Evolutionary conservation across 2,888 invertebrate genomes (phyloP).

Genomic region (Morinoia aosen): DNA sequence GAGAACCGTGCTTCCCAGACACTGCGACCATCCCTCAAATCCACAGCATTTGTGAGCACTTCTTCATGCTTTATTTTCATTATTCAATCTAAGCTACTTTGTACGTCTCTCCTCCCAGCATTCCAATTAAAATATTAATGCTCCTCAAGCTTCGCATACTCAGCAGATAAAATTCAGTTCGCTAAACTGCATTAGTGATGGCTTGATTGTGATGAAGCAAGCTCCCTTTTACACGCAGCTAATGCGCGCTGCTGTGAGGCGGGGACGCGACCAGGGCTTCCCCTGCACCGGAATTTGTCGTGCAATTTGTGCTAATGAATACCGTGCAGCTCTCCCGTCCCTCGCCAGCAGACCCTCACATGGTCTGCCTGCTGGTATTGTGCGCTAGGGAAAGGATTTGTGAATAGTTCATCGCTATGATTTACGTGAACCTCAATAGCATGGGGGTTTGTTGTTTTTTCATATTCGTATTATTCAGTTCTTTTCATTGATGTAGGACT

Average conservation of each 20-base stretch:
- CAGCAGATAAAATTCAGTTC: background rate
- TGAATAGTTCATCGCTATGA: background rate
- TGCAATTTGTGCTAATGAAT: background rate
- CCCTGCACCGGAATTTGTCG: background rate
- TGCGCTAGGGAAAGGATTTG: background rate
- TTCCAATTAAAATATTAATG: background rate
- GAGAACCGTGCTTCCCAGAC: background rate
- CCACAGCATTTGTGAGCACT: background rate
- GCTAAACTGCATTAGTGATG: background rate
- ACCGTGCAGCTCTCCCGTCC: background rate
- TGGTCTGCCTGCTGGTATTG: background rate
- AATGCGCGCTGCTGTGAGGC: background rate
- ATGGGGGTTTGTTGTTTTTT: background rate
- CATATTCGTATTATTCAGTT: background rate
- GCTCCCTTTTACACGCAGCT: background rate
- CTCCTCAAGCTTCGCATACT: background rate
- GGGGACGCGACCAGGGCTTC: background rate
- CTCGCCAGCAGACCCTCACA: background rate
- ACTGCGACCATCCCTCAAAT: background rate
- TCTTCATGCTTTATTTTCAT: background rate
- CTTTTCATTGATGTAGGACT: background rate
- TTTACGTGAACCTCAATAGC: background rate
- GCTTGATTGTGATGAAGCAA: background rate
- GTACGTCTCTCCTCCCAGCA: background rate
- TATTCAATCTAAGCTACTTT: background rate